Conservation (phyloP, 1,140 invertebrate genomes). For the Diachasmimorpha longicaudata region DNA sequence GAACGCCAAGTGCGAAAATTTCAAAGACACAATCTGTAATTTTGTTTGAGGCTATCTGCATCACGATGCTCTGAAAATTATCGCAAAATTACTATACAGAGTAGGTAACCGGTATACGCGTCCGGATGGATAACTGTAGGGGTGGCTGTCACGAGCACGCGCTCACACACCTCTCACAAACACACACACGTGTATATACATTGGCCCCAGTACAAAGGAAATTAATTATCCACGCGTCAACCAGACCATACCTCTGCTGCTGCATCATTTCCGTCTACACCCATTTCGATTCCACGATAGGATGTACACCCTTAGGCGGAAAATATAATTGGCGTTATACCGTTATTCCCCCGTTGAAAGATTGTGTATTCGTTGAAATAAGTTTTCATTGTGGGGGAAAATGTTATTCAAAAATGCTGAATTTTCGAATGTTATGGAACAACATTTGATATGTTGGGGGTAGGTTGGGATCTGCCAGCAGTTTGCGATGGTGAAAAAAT, state of each 20-base stretch:
- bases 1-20: too few relatives aligned
- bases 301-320: background rate
- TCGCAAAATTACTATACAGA: background rate
- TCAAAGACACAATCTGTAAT: too few relatives aligned
- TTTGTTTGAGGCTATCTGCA: too few relatives aligned
- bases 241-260: constrained; percentile 6
- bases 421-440: background rate
- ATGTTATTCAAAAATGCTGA: background rate
- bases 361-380: background rate
- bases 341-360: background rate
- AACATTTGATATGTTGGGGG: background rate
- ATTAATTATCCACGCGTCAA: constrained; percentile 25
- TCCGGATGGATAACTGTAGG: constrained; percentile 1
- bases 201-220: constrained; percentile 20
- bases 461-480: background rate
- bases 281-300: background rate
- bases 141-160: constrained; percentile 13
- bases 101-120: background rate
- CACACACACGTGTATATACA: background rate
- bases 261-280: constrained; percentile 16
- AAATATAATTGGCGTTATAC: background rate
- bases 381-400: background rate
- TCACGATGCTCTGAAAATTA: background rate
- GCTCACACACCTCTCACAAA: constrained; percentile 6
- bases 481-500: background rate